Percentiles rank a stretch among this genome's conserved stretches.
Evolutionary conservation across 2,888 invertebrate species (phyloP).

Genomic region (Carabus problematicus): DNA sequence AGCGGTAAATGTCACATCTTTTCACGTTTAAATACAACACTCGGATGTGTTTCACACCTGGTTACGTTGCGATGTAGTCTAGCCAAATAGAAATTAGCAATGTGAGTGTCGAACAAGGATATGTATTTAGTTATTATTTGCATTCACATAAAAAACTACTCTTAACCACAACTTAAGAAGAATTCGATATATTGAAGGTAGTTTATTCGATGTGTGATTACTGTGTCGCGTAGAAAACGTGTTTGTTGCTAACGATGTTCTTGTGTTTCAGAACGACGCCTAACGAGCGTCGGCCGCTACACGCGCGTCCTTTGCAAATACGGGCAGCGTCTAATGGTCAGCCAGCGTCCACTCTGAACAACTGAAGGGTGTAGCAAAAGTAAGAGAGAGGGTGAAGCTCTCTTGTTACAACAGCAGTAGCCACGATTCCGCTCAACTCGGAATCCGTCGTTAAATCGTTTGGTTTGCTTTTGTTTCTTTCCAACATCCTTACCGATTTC

Average conservation of each 20-base stretch:
- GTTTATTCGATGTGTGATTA: slow-evolving; percentile 3
- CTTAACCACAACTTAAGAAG: no score
- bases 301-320: slow-evolving; percentile 2
- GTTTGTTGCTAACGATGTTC: slow-evolving; percentile 31
- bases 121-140: no score
- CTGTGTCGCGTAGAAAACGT: not conserved
- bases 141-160: no score
- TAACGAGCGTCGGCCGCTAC: slow-evolving; percentile 5
- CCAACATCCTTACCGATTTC: no score
- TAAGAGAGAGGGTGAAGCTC: slow-evolving; percentile 2
- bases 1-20: no score
- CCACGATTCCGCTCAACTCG: not conserved
- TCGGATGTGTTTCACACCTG: no score
- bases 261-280: slow-evolving; percentile 30
- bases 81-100: no score
- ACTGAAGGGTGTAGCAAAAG: not conserved
- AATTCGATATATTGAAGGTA: no score
- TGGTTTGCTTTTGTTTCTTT: slow-evolving; percentile 4
- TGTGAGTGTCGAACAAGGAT: no score
- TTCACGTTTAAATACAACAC: no score
- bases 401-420: slow-evolving; percentile 7
- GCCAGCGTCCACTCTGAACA: not conserved
- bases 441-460: not conserved
- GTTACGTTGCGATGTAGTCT: no score
- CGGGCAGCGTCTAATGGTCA: slow-evolving; percentile 11